Conservation (phyloP, 1,140 invertebrate genomes). For the Cheumatopsyche charites region DNA sequence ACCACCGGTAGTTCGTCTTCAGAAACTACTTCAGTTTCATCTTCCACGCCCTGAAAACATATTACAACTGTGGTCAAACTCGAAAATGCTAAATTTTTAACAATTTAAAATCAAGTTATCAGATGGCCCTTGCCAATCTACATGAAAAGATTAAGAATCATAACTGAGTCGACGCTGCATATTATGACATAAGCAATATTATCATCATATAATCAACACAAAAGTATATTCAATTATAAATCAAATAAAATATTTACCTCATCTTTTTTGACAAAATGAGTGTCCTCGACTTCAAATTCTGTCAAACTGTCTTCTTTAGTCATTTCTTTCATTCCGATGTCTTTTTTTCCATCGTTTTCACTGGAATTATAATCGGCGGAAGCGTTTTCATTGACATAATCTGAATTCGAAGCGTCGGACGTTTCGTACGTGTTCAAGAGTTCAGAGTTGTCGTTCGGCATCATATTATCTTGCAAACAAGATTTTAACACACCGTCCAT, state of each 20-base stretch:
- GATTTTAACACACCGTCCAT: slow-evolving; percentile 45
- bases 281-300: neutral
- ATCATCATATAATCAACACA: slow-evolving; percentile 40
- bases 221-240: neutral
- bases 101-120: slow-evolving; percentile 21
- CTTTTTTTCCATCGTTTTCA: neutral
- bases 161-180: slow-evolving; percentile 43
- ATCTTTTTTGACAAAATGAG: neutral
- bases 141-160: slow-evolving; percentile 41
- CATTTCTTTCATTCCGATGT: neutral
- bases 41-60: slow-evolving; percentile 37
- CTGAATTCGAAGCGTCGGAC: slow-evolving; percentile 34
- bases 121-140: slow-evolving; percentile 49
- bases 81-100: neutral
- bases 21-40: slow-evolving; percentile 80
- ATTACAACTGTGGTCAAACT: neutral
- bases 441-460: slow-evolving; percentile 16
- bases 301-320: neutral
- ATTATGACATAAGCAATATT: slow-evolving; percentile 40
- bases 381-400: slow-evolving; percentile 33
- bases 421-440: slow-evolving; percentile 35
- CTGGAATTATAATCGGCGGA: neutral
- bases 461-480: slow-evolving; percentile 43
- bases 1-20: slow-evolving; percentile 78
- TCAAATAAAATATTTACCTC: slow-evolving; percentile 15